Conservation (phyloP, 2,888 invertebrate species). For the Smittia sp. region DNA sequence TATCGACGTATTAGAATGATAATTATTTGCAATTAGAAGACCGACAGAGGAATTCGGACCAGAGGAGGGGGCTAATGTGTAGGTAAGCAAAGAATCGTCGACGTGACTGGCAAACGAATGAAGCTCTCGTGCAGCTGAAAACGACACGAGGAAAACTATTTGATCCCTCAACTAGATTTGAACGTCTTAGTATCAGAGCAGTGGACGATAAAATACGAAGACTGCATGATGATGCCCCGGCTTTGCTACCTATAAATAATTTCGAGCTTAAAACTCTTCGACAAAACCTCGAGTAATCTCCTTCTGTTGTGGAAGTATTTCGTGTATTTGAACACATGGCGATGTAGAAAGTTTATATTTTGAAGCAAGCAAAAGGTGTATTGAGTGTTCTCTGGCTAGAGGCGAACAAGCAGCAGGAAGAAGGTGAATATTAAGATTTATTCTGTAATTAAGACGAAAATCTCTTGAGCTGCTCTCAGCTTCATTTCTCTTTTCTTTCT, state of each 20-base stretch:
- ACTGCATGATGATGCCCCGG: no score
- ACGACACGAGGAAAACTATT: neutral
- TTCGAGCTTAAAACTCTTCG: neutral
- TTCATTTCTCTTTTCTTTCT: neutral
- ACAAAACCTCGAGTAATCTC: neutral
- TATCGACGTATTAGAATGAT: constrained; percentile 18
- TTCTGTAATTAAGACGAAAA: constrained; percentile 14
- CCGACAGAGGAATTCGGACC: neutral
- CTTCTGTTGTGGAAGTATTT: neutral
- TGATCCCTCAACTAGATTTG: neutral
- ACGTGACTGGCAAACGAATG: neutral
- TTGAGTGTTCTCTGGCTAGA: neutral
- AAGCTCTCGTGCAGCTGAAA: neutral
- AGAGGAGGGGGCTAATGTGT: neutral
- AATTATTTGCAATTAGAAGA: constrained; percentile 18
- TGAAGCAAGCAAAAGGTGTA: neutral
- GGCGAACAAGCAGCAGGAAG: neutral
- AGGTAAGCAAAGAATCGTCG: neutral
- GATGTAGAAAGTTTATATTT: constrained; percentile 25
- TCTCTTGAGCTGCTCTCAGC: neutral
- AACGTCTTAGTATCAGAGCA: neutral
- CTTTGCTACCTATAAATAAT: no score
- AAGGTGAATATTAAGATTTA: constrained; percentile 7
- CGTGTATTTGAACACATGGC: constrained; percentile 14
- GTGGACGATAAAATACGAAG: neutral